Evolutionary conservation across 2,888 invertebrate genomes (phyloP).

Genomic region (Digitonthophagus gazella): DNA sequence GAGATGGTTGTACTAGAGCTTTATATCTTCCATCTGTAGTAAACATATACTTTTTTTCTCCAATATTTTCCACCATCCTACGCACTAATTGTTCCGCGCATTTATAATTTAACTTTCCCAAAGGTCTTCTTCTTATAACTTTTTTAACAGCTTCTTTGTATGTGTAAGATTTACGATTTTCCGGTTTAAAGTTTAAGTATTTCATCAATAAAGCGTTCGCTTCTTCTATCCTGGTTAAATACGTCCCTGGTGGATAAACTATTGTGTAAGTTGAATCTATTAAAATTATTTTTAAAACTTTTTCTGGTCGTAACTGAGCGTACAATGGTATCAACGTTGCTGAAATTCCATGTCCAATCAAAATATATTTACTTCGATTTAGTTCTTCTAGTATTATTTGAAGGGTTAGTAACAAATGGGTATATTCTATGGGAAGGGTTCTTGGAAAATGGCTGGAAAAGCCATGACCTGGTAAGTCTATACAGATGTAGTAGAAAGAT

Average conservation of each 20-base stretch:
- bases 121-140: conserved; percentile 16
- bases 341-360: conserved; percentile 45
- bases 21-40: conserved; percentile 22
- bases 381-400: conserved; percentile 41
- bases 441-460: conserved; percentile 56
- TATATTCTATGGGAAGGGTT: conserved; percentile 26
- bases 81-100: conserved; percentile 19
- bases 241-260: not conserved
- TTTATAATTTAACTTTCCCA: conserved; percentile 18
- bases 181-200: conserved; percentile 6
- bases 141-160: conserved; percentile 20
- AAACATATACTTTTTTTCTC: conserved; percentile 18
- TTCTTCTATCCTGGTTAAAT: conserved; percentile 8
- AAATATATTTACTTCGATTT: conserved; percentile 40
- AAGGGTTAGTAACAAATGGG: conserved; percentile 50
- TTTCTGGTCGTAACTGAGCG: conserved; percentile 16
- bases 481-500: conserved; percentile 49
- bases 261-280: conserved; percentile 18
- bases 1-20: conserved; percentile 9
- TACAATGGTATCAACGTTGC: conserved; percentile 18
- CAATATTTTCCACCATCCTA: conserved; percentile 21
- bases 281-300: conserved; percentile 14
- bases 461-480: conserved; percentile 64
- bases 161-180: conserved; percentile 10
- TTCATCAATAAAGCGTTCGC: conserved; percentile 18